Base-by-base conservation (phyloP, 2,113 vertebrate species). In the Fulica atra region DNA sequence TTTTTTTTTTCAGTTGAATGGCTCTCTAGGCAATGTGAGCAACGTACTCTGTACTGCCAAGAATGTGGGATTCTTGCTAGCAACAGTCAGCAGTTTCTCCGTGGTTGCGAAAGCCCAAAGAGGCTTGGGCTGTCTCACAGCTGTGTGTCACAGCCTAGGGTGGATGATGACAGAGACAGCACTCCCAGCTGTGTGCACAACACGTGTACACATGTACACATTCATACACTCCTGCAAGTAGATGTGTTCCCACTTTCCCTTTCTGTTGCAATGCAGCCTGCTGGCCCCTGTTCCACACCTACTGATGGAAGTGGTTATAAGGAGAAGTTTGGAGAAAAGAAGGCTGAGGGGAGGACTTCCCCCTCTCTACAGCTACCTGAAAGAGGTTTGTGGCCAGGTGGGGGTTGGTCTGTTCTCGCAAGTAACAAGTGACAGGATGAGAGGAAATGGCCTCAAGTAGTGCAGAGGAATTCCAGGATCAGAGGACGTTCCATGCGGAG, bases 71-170 rank as follows among this genome's bases (percentile, higher is more conserved):
- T 85, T 97, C 70, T 81, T 83, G 18, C 36, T 51, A 56, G 80
- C 64, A 92, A 40, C 8, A 92, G 65, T 95, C 92, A 96, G 70
- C 13, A 31, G 61, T 85, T 95, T 78, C 71, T 70, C 79, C 84
- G 60, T 20, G 36, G 76, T 61, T 80, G 63, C 2, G 1, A 83
- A 95, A 94, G 82, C 54, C 33, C 18, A 10, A 44, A 44, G 60
- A 88, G 42, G 18, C n/a, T 92, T 36, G 72, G 69, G n/a, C 78
- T 94, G 89, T 31, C 35, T 76, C 56, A 61, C 59, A 92, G 60
- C 70, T 73, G 46, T 19, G 31, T 54, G 60, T 50, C 89, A 95
- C 44, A 65, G 81, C 26, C 73, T 4, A 21, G 92, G 71, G 61
- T 61, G 72, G 40, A 65, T 10, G 28, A 93, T 26, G 64, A 91